Evolutionary conservation across 2,113 vertebrate species (phyloP).

Genomic region (Oryzias celebensis): DNA sequence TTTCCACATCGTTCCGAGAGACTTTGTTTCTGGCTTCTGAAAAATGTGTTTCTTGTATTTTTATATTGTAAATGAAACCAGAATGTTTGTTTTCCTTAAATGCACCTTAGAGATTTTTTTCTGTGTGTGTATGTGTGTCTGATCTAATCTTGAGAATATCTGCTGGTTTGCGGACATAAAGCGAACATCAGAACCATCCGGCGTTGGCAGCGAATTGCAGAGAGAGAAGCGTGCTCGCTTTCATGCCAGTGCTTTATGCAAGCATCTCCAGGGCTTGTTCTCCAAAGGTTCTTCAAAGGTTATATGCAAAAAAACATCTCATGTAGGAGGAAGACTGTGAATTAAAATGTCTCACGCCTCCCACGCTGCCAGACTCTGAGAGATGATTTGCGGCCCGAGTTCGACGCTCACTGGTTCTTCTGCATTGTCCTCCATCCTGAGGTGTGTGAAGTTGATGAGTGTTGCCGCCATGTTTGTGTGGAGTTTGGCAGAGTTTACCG

Average conservation of each 20-base stretch:
- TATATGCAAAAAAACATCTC: constrained; percentile 34
- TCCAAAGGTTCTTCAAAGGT: constrained; percentile 57
- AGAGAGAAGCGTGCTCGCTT: constrained; percentile 3
- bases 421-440: constrained; percentile 18
- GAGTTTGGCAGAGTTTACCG: background rate
- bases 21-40: too few relatives aligned
- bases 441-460: constrained; percentile 53
- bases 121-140: too few relatives aligned
- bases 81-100: too few relatives aligned
- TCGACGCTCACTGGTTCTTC: too few relatives aligned
- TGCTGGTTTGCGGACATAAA: too few relatives aligned
- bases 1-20: too few relatives aligned
- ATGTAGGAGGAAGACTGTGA: constrained; percentile 11
- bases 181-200: background rate
- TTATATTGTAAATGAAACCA: too few relatives aligned
- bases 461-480: constrained; percentile 30
- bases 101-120: too few relatives aligned
- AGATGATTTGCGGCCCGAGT: constrained; percentile 15
- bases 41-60: too few relatives aligned
- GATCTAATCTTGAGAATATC: too few relatives aligned
- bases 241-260: constrained; percentile 20
- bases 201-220: background rate
- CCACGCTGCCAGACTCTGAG: constrained; percentile 8
- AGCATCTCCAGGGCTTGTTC: constrained; percentile 38
- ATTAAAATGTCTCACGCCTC: constrained; percentile 5